Percentiles rank a stretch among this genome's conserved stretches.
Evolutionary conservation across 2,888 invertebrate species (phyloP).

Genomic region (Eupithecia subfuscata): DNA sequence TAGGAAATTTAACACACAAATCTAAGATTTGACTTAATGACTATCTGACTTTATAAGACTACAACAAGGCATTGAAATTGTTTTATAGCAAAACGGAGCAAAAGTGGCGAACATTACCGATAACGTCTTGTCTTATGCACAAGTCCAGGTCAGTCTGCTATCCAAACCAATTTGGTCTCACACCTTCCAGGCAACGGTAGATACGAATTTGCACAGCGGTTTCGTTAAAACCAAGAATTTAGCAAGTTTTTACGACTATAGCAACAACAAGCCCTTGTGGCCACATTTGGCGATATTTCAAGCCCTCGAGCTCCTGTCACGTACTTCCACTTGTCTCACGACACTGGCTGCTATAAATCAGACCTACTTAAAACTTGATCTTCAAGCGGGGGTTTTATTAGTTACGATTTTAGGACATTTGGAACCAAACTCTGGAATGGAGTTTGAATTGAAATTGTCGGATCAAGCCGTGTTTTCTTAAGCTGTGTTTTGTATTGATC

Average conservation of each 20-base stretch:
- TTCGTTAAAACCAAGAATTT: slow-evolving; percentile 1
- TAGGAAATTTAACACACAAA: neutral
- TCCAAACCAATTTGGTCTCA: neutral
- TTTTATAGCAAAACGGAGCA: neutral
- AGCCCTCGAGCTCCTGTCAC: slow-evolving; percentile 56
- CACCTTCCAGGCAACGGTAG: neutral
- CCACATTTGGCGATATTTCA: slow-evolving; percentile 59
- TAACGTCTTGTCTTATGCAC: neutral
- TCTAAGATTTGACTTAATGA: too few species aligned
- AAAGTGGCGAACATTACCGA: neutral
- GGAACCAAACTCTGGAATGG: neutral
- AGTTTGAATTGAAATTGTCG: neutral
- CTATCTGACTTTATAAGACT: too few species aligned
- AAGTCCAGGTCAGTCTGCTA: neutral
- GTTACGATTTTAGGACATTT: slow-evolving; percentile 35
- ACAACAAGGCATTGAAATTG: neutral
- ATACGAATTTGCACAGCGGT: neutral
- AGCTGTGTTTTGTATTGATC: neutral
- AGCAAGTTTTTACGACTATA: slow-evolving; percentile 20
- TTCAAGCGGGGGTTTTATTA: slow-evolving; percentile 46
- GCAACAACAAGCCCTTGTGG: slow-evolving; percentile 1
- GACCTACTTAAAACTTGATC: slow-evolving; percentile 70
- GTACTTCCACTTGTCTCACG: slow-evolving; percentile 73
- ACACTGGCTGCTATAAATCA: slow-evolving; percentile 76
- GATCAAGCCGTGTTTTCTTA: neutral